Conservation (phyloP, 2,888 invertebrate species). For the Eupithecia inturbata region DNA sequence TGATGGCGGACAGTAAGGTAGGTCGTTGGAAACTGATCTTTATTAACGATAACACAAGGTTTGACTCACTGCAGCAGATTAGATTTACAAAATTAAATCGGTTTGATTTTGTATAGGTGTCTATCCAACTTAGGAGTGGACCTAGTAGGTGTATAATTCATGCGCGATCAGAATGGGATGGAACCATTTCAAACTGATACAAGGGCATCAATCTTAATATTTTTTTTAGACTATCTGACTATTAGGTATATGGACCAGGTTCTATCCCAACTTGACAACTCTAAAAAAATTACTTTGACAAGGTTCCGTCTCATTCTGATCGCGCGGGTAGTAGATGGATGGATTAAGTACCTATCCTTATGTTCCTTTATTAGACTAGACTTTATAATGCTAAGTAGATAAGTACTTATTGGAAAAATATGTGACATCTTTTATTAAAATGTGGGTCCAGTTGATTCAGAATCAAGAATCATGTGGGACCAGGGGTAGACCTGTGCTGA, state of each 20-base stretch:
- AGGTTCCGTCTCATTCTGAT: neutral
- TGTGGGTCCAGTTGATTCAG: neutral
- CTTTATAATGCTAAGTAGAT: neutral
- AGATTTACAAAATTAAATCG: neutral
- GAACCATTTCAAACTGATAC: neutral
- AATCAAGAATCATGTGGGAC: no score
- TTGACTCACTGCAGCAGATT: neutral
- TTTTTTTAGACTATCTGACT: neutral
- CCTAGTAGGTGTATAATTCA: neutral
- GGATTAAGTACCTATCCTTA: neutral
- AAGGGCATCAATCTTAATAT: neutral
- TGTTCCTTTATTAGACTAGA: no score
- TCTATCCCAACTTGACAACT: neutral
- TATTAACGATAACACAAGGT: neutral
- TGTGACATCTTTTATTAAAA: neutral
- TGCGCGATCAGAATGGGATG: neutral
- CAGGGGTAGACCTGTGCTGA: no score
- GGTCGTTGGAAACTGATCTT: slow-evolving; percentile 14
- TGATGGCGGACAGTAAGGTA: slow-evolving; percentile 12
- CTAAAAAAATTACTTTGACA: neutral
- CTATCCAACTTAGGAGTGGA: neutral
- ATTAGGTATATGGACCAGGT: neutral
- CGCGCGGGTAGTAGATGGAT: neutral
- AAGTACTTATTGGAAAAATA: no score
- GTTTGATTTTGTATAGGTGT: neutral